phyloP scores from a whole-genome alignment of 2,797 vertebrate species.

The Sebastes hubbsi region DNA sequence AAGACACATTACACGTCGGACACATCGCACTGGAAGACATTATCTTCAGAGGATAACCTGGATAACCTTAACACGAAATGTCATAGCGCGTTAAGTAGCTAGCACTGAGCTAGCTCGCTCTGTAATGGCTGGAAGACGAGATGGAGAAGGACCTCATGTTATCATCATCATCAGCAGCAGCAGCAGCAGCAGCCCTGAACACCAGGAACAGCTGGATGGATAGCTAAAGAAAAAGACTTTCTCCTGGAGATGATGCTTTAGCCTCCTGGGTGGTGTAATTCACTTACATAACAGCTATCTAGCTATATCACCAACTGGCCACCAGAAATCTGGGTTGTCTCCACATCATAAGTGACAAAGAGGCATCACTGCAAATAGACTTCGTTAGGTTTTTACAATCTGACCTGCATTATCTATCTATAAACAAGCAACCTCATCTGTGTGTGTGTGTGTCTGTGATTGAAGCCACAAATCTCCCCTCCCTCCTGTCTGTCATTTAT shows the following conservation, averaged over 20 bases:
- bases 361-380: constrained; percentile 33
- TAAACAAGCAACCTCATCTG: constrained; percentile 4
- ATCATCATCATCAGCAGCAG: constrained; percentile 28
- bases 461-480: neutral
- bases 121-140: constrained; percentile 54
- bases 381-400: neutral
- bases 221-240: constrained; percentile 62
- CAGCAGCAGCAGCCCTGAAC: neutral
- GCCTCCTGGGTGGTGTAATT: constrained; percentile 69
- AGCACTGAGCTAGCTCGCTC: constrained; percentile 72
- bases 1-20: constrained; percentile 52
- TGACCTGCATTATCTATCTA: constrained; percentile 17
- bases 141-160: constrained; percentile 71
- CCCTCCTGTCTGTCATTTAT: constrained; percentile 10
- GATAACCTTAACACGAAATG: constrained; percentile 83
- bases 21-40: constrained; percentile 41
- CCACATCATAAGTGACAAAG: constrained; percentile 42
- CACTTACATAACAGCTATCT: constrained; percentile 74
- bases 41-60: constrained; percentile 76
- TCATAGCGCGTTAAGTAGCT: constrained; percentile 76
- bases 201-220: constrained; percentile 68
- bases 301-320: constrained; percentile 50
- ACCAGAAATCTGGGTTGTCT: constrained; percentile 47
- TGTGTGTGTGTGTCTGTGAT: neutral
- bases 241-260: constrained; percentile 68